phyloP scores from a whole-genome alignment of 2,113 vertebrate species.

The Dissostichus mawsoni region DNA sequence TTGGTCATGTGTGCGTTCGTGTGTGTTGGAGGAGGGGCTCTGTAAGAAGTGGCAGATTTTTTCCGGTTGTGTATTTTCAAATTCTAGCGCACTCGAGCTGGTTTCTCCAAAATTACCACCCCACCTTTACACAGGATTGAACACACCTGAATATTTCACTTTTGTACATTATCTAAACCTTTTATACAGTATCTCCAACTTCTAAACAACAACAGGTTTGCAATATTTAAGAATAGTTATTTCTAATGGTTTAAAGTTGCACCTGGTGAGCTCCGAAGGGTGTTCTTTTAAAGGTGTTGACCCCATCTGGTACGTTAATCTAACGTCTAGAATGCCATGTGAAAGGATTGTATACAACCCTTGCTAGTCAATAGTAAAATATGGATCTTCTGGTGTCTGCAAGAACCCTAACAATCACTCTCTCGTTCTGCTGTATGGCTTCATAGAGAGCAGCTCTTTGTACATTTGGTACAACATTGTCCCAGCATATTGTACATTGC shows the following conservation, averaged over 20 bases:
- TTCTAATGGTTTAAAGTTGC: not conserved
- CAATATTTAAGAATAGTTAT: not conserved
- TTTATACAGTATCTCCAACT: not conserved
- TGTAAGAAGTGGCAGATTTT: too few species aligned
- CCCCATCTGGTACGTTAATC: not conserved
- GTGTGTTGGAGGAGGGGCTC: too few species aligned
- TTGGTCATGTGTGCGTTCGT: too few species aligned
- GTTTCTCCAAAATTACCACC: too few species aligned
- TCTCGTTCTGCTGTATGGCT: too few species aligned
- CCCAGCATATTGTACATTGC: too few species aligned
- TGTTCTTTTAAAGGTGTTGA: too few species aligned
- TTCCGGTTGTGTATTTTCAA: too few species aligned
- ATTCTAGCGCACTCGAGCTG: too few species aligned
- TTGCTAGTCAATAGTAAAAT: not conserved
- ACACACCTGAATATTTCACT: not conserved
- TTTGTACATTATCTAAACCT: not conserved
- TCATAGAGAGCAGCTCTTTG: too few species aligned
- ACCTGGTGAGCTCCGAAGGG: not conserved
- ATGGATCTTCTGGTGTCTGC: not conserved
- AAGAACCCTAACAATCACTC: not conserved
- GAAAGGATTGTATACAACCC: not conserved
- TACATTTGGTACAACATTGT: too few species aligned
- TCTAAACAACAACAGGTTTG: not conserved
- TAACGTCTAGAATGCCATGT: not conserved
- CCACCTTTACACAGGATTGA: slow-evolving; percentile 1